Evolutionary conservation across 2,888 invertebrate genomes (phyloP), one percentile per base, ranked within the genome.

Genomic region (Andrena haemorrhoa): DNA sequence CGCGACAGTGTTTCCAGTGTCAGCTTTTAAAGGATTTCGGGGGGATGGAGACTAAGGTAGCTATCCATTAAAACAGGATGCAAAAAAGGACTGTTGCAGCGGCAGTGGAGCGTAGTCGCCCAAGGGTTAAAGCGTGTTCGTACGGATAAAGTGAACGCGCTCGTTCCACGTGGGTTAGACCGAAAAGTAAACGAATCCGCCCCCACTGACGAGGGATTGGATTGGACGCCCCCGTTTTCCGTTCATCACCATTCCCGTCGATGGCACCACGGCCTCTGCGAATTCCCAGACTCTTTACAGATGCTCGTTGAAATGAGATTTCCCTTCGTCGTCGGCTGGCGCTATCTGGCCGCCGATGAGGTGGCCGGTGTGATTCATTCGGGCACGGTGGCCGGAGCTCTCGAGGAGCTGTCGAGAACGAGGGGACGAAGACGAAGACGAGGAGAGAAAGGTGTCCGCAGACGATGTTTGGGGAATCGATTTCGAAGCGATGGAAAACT

Each of bases 301-400:
- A 75, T 70, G 69, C 71, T 73, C 64, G n/a, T 12, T 29, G 64
- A 63, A 77, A 83, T 77, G 76, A 81, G 81, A 81, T 83, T 83
- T 77, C 80, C 80, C 49, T 74, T 58, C 49, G 41, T 41, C 51
- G 66, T 20, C 56, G 49, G 47, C 60, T 49, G 64, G 47, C 61
- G 47, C 68, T 83, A 73, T 73, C 78, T 56, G 47, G 31, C 16
- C 49, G 47, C 33, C 35, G 77, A 53, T 49, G 49, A 47, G 60
- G 65, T 70, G 68, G 60, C 70, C 83, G 31, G 23, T 35, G 84
- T 65, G 84, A 84, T 85, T 85, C 82, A 85, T 85, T 74, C 64
- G 26, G 70, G 68, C 71, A 63, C 66, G 64, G 26, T 72, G 58
- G 51, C 58, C 33, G 33, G 33, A 47, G 51, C 12, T n/a, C 53